Conservation (phyloP, 2,797 vertebrate species). For the Martes flavigula region DNA sequence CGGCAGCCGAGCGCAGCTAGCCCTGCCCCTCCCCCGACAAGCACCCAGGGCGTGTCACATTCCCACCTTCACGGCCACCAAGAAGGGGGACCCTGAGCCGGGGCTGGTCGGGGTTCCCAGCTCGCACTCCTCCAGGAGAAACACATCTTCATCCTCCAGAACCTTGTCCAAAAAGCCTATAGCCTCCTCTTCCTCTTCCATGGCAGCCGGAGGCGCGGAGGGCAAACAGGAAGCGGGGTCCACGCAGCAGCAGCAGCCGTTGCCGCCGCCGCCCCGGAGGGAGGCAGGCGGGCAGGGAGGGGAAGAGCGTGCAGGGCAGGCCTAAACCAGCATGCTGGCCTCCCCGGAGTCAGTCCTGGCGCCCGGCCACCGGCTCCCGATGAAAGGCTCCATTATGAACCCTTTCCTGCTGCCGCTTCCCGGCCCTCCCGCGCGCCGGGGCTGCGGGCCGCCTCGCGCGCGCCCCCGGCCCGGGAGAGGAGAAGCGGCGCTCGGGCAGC, state of each 20-base stretch:
- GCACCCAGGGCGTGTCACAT: constrained; percentile 74
- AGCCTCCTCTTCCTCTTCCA: constrained; percentile 97
- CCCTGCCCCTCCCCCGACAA: constrained; percentile 72
- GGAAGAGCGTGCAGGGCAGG: constrained; percentile 66
- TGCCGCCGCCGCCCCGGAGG: constrained; percentile 30
- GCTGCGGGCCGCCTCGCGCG: constrained; percentile 55
- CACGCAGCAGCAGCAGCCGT: constrained; percentile 55
- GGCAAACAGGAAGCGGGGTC: constrained; percentile 76
- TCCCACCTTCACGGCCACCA: constrained; percentile 85
- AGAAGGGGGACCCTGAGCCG: constrained; percentile 81
- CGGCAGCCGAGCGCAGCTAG: constrained; percentile 40
- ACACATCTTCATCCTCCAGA: constrained; percentile 93
- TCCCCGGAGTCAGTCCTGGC: constrained; percentile 81
- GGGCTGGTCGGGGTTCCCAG: constrained; percentile 88
- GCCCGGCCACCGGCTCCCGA: constrained; percentile 74
- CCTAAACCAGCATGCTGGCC: constrained; percentile 84
- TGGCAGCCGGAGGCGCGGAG: constrained; percentile 80
- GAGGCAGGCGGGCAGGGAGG: constrained; percentile 48
- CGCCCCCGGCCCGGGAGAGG: constrained; percentile 74
- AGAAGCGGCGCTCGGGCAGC: constrained; percentile 33
- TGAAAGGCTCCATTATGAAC: constrained; percentile 81
- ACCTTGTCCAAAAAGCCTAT: constrained; percentile 95
- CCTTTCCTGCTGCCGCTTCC: constrained; percentile 63
- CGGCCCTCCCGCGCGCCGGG: constrained; percentile 72
- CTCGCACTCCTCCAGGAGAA: constrained; percentile 91